Evolutionary conservation across 1,140 invertebrate species (phyloP).

Genomic region (Drosophila littoralis): DNA sequence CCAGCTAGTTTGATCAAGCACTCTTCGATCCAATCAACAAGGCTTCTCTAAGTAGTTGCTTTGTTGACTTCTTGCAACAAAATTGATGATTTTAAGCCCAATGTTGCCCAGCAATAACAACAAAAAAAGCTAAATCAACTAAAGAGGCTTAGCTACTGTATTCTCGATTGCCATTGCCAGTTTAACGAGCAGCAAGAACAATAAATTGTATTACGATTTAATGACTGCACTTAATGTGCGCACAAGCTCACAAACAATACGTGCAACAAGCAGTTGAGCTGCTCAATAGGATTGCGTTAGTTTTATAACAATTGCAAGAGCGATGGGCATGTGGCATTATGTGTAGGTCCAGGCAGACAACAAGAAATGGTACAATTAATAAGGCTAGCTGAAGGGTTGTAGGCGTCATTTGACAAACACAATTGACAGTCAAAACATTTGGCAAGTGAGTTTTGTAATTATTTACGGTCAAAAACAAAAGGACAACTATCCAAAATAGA

Average conservation of each 20-base stretch:
- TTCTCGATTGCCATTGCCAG: constrained; percentile 32
- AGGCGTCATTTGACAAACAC: constrained; percentile 4
- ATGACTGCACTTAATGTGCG: constrained; percentile 47
- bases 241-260: constrained; percentile 20
- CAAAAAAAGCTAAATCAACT: constrained; percentile 25
- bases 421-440: constrained; percentile 34
- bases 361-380: constrained; percentile 33
- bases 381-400: not conserved
- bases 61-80: not conserved
- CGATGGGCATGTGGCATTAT: too few relatives aligned
- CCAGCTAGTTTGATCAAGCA: not conserved
- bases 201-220: constrained; percentile 37
- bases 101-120: not conserved
- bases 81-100: not conserved
- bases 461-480: constrained; percentile 50
- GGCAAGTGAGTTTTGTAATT: constrained; percentile 54
- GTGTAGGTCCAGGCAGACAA: not conserved
- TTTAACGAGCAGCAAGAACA: constrained; percentile 33
- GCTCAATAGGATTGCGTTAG: constrained; percentile 5
- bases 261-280: constrained; percentile 4
- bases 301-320: constrained; percentile 5
- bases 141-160: constrained; percentile 25
- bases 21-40: not conserved
- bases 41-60: not conserved
- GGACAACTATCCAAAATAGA: not conserved